A percentile compares a stretch with the other conserved stretches of the same genome.
Evolutionary conservation across 2,888 invertebrate genomes (phyloP).

Genomic region (Reticulitermes lucifugus): DNA sequence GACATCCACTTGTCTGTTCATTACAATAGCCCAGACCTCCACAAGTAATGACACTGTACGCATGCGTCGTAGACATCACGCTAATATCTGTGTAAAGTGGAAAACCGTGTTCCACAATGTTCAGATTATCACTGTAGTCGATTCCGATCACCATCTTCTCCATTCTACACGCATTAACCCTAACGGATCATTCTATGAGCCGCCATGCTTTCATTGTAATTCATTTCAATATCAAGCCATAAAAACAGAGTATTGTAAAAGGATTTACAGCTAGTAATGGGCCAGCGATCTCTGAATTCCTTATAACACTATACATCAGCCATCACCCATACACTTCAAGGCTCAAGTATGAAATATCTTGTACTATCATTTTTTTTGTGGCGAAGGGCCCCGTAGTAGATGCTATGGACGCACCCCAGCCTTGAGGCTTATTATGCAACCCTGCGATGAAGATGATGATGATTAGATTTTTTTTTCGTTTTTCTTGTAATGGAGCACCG

Average conservation of each 20-base stretch:
- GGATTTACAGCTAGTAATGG: background rate
- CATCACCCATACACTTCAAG: too few species aligned
- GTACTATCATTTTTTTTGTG: too few species aligned
- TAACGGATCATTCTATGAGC: background rate
- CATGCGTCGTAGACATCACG: constrained; percentile 14
- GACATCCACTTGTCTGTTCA: constrained; percentile 1
- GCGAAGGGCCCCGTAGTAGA: too few species aligned
- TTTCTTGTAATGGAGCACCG: too few species aligned
- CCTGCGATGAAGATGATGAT: too few species aligned
- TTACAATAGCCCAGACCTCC: background rate
- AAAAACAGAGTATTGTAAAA: background rate
- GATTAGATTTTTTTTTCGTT: too few species aligned
- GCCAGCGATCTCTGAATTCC: too few species aligned
- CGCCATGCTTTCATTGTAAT: background rate
- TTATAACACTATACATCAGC: too few species aligned
- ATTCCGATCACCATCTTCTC: constrained; percentile 59
- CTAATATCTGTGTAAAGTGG: constrained; percentile 59
- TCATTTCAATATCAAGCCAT: constrained; percentile 23
- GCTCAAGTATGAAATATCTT: too few species aligned
- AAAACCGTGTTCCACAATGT: constrained; percentile 61
- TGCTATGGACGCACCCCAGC: too few species aligned
- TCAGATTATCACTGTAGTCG: constrained; percentile 63
- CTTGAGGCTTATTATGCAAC: too few species aligned
- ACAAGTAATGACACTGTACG: constrained; percentile 13
- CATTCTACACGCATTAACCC: constrained; percentile 38